These are phyloP conservation scores for Papilio dardanus DNA, from an alignment of 1,140 invertebrate species.

Conservation along the genomic window DNA sequence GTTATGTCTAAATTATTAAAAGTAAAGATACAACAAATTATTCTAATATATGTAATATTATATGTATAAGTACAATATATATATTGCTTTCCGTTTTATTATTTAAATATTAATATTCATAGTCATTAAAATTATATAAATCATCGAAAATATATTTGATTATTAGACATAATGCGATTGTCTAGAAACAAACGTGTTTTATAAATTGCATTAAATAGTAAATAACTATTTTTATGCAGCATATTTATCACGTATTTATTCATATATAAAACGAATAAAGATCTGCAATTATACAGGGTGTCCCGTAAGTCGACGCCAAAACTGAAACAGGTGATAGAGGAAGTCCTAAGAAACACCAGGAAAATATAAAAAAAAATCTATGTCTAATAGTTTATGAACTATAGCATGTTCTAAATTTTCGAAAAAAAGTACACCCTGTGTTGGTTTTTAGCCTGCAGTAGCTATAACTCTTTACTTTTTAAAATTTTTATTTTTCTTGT, in stretches of 20 bases:
- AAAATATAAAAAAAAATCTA: too few relatives aligned
- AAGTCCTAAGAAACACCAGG: too few relatives aligned
- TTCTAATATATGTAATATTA: background rate
- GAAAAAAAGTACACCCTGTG: too few relatives aligned
- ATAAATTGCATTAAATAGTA: constrained; percentile 29
- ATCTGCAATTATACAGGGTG: constrained; percentile 35
- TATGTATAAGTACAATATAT: constrained; percentile 37
- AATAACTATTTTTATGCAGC: constrained; percentile 11
- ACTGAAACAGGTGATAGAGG: too few relatives aligned
- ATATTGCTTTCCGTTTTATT: constrained; percentile 17
- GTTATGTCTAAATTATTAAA: background rate
- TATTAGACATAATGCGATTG: background rate
- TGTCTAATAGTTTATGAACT: too few relatives aligned
- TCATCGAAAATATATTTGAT: constrained; percentile 29
- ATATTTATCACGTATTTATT: background rate
- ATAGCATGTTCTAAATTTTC: too few relatives aligned
- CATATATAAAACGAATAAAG: constrained; percentile 28
- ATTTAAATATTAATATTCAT: constrained; percentile 11
- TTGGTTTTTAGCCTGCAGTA: too few relatives aligned
- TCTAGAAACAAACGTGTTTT: background rate
- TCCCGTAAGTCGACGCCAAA: too few relatives aligned
- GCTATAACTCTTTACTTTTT: too few relatives aligned
- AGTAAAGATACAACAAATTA: constrained; percentile 12
- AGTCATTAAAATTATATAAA: constrained; percentile 31
- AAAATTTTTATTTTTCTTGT: too few relatives aligned